Evolutionary conservation across 2,888 invertebrate species (phyloP).

Genomic region (Lasioglossum zephyrum): DNA sequence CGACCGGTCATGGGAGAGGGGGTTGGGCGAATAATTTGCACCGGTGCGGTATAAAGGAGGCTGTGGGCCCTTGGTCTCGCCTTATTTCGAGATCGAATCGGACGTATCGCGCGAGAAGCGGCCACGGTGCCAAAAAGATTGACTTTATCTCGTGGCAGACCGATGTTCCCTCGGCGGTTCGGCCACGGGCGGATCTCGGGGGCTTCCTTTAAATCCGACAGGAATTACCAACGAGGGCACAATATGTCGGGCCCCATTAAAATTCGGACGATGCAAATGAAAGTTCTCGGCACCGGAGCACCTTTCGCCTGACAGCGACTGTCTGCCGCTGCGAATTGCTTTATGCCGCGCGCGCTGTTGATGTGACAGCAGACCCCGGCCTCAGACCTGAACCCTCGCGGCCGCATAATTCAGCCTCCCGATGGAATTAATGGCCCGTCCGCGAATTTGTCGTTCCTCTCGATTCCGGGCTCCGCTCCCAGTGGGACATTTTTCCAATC

Average conservation of each 20-base stretch:
- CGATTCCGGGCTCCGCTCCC: not conserved
- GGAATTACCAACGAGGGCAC: conserved; percentile 72
- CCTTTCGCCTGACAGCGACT: conserved; percentile 61
- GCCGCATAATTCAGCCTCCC: conserved; percentile 59
- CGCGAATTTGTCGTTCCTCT: conserved; percentile 54
- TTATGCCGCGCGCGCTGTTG: conserved; percentile 44
- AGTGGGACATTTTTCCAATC: conserved; percentile 11
- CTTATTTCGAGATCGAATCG: conserved; percentile 64
- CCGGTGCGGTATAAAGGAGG: conserved; percentile 21
- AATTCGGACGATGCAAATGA: conserved; percentile 75
- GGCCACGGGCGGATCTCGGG: conserved; percentile 47
- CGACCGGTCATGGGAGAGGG: not conserved
- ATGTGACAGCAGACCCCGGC: conserved; percentile 54
- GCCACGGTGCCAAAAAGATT: conserved; percentile 68
- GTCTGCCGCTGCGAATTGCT: conserved; percentile 57
- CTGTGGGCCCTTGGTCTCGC: conserved; percentile 35
- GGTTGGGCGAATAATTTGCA: conserved; percentile 25
- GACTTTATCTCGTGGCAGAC: conserved; percentile 70
- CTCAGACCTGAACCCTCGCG: conserved; percentile 35
- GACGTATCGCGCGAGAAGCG: conserved; percentile 59
- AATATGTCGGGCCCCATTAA: conserved; percentile 73
- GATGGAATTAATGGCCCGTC: conserved; percentile 64
- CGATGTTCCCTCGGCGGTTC: conserved; percentile 50
- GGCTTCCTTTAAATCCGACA: conserved; percentile 70
- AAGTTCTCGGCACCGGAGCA: conserved; percentile 70